phyloP scores from a whole-genome alignment of 1,140 invertebrate genomes.

The Musca domestica region DNA sequence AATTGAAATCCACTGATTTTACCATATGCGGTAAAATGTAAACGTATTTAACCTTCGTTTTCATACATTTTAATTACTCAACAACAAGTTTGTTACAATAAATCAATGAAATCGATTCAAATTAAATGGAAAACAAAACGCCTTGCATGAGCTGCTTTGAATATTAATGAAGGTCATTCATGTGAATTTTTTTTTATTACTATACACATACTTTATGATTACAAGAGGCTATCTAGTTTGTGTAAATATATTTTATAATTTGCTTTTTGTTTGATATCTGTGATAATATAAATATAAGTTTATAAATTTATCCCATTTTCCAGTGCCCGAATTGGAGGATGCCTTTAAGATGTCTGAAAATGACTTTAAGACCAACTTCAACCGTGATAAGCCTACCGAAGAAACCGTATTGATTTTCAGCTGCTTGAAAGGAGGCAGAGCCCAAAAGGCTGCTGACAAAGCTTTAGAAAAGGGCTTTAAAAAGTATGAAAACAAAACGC shows the following conservation, averaged over 20 bases:
- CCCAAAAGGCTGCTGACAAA: constrained; percentile 56
- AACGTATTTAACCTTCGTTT: too few relatives aligned
- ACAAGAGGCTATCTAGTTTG: not conserved
- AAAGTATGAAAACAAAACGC: constrained; percentile 50
- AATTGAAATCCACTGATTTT: too few relatives aligned
- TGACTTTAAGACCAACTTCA: constrained; percentile 55
- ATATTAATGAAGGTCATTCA: too few relatives aligned
- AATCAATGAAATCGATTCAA: too few relatives aligned
- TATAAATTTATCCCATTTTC: not conserved
- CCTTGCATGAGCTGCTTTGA: too few relatives aligned
- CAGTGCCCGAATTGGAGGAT: constrained; percentile 55
- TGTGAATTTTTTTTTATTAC: too few relatives aligned
- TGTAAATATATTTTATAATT: not conserved
- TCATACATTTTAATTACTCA: too few relatives aligned
- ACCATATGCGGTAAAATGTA: too few relatives aligned
- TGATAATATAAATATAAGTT: not conserved
- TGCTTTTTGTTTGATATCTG: not conserved
- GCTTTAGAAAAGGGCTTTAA: constrained; percentile 56
- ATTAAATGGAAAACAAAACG: too few relatives aligned
- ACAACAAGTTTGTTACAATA: too few relatives aligned
- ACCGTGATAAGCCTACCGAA: constrained; percentile 54
- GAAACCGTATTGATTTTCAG: constrained; percentile 59
- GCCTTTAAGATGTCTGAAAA: constrained; percentile 55
- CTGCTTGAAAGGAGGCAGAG: constrained; percentile 58
- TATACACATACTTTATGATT: too few relatives aligned